Evolutionary conservation across 1,140 invertebrate species (phyloP), one percentile per base, ranked within the genome.

Genomic region (Drosophila ficusphila): DNA sequence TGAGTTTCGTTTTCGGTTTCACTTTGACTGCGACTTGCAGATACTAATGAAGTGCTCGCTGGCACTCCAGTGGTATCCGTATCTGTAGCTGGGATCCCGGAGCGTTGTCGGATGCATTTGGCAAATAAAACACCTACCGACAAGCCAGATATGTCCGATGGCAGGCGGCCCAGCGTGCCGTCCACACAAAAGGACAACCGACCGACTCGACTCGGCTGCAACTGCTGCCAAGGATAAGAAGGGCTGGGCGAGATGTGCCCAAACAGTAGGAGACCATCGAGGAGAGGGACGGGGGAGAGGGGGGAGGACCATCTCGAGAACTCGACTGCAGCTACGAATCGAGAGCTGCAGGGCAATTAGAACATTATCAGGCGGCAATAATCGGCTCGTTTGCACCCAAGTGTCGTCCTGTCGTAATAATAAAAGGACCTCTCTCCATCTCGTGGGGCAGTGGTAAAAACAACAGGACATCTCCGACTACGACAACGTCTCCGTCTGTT

Each of bases 371-470:
- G 76, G 81, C 81, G 81, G 81, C 81, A 85, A 85, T 85, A 85
- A 85, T 85, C 81, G 81, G 56, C 81, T 85, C 81, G 81, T 85
- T 85, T 85, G 81, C 81, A 85, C 81, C 81, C 81, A 86, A 85
- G 76, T 85, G 79, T 85, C 76, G 57, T 86, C 60, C 51, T 82
- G 70, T 54, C 79, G 78, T 62, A 62, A 76, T 82, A 81, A 81
- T 76, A 76, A 62, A 54, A 60, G 29, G 57, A 68, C 47, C 42
- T 38, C 33, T 38, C 56, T 8, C 16, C 29, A 34, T 29, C 21
- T 53, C 52, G 29, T 70, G 51, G 64, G 39, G 67, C 67, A 47
- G 18, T 61, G 34, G 61, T 19, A 62, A 54, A 68, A 54, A 69
- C 65, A 69, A 69, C 65, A 69, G 65, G 65, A 69, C 53, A 70